Conservation (phyloP, 2,888 invertebrate genomes). For the Orthosia gothica region DNA sequence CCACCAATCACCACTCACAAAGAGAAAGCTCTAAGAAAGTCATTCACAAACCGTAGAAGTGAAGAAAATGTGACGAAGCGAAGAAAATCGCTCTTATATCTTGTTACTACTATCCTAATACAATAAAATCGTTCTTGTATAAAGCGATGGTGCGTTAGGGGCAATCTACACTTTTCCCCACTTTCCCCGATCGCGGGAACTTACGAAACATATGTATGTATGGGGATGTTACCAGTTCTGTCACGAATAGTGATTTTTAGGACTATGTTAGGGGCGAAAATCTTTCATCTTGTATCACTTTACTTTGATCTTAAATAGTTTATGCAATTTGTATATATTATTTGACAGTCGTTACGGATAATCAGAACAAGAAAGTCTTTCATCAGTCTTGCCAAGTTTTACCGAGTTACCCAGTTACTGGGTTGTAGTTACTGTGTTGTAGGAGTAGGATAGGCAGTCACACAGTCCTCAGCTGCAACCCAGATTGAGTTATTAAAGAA, state of each 20-base stretch:
- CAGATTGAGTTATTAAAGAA: background rate
- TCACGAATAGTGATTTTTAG: slow-evolving; percentile 67
- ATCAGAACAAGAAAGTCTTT: no score
- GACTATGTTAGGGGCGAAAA: slow-evolving; percentile 39
- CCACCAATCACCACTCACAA: slow-evolving; percentile 8
- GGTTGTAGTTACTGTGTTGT: no score
- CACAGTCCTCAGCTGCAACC: no score
- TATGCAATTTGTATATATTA: background rate
- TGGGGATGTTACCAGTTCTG: slow-evolving; percentile 65
- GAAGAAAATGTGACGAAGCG: slow-evolving; percentile 39
- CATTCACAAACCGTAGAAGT: slow-evolving; percentile 28
- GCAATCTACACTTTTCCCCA: slow-evolving; percentile 56
- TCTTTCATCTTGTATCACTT: slow-evolving; percentile 36
- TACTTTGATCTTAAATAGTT: slow-evolving; percentile 2
- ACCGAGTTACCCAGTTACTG: no score
- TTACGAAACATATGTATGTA: slow-evolving; percentile 68
- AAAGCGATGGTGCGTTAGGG: slow-evolving; percentile 56
- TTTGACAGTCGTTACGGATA: no score
- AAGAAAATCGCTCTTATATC: slow-evolving; percentile 37
- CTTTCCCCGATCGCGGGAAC: slow-evolving; percentile 50
- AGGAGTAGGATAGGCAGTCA: no score
- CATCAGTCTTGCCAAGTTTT: no score
- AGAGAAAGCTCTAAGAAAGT: slow-evolving; percentile 14
- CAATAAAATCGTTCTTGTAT: slow-evolving; percentile 62
- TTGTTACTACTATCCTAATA: slow-evolving; percentile 56